These are phyloP conservation scores for Sweltsa coloradensis DNA, from an alignment of 1,140 invertebrate genomes.

Conservation along the genomic window DNA sequence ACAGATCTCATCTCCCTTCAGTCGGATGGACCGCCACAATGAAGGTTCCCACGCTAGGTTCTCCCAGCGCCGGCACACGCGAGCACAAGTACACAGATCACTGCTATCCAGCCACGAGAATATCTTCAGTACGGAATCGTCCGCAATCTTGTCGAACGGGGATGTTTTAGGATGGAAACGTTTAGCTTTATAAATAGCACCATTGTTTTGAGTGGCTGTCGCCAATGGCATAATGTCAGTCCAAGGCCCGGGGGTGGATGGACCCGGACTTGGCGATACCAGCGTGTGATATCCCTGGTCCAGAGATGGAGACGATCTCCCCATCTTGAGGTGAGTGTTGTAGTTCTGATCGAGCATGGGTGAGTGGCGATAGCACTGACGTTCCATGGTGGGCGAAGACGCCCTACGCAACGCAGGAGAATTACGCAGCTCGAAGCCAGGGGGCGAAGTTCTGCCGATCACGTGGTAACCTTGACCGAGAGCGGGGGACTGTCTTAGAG, in stretches of 20 bases:
- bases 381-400: conserved; percentile 18
- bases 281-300: conserved; percentile 67
- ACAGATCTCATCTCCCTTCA: conserved; percentile 48
- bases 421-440: conserved; percentile 3
- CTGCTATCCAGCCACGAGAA: conserved; percentile 64
- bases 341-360: conserved; percentile 8
- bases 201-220: background rate
- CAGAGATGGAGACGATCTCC: conserved; percentile 41
- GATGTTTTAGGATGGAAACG: conserved; percentile 20
- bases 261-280: conserved; percentile 39
- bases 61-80: conserved; percentile 72
- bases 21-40: conserved; percentile 56
- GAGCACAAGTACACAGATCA: conserved; percentile 63
- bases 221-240: conserved; percentile 12
- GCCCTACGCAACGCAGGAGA: conserved; percentile 19
- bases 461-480: conserved; percentile 14
- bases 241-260: conserved; percentile 24
- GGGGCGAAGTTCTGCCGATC: background rate
- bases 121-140: conserved; percentile 43
- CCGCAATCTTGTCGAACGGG: conserved; percentile 34
- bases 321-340: conserved; percentile 28
- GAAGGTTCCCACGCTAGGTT: conserved; percentile 66
- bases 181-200: conserved; percentile 23
- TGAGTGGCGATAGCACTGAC: conserved; percentile 3
- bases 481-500: conserved; percentile 20